phyloP scores from a whole-genome alignment of 2,888 invertebrate species.

The Meloe dianella region DNA sequence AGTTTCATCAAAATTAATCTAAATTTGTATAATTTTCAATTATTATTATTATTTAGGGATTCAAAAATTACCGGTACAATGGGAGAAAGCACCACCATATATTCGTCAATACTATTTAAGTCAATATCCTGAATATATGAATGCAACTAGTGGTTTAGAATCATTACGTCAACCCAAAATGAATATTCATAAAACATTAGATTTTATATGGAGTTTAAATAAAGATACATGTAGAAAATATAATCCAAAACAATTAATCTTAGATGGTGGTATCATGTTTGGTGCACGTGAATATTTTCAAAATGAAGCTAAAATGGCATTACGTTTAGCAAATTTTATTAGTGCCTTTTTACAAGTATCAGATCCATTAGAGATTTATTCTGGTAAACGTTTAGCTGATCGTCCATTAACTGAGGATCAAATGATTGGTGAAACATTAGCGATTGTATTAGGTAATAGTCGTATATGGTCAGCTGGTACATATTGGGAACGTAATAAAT shows the following conservation, averaged over 20 bases:
- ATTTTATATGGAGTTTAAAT: constrained; percentile 76
- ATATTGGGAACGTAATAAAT: constrained; percentile 93
- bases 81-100: constrained; percentile 76
- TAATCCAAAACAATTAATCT: constrained; percentile 70
- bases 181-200: constrained; percentile 79
- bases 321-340: constrained; percentile 94
- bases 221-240: constrained; percentile 62
- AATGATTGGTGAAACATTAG: constrained; percentile 93
- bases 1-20: constrained; percentile 10
- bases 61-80: constrained; percentile 82
- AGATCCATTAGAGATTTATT: constrained; percentile 87
- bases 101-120: constrained; percentile 78
- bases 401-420: constrained; percentile 91
- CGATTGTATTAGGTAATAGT: constrained; percentile 88
- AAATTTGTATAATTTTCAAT: constrained; percentile 16
- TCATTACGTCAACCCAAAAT: constrained; percentile 70
- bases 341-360: constrained; percentile 92
- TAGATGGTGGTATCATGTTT: constrained; percentile 87
- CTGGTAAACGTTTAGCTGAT: constrained; percentile 88
- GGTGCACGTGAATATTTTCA: constrained; percentile 89
- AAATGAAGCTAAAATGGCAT: constrained; percentile 95
- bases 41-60: constrained; percentile 68
- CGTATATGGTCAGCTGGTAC: constrained; percentile 92
- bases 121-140: constrained; percentile 75
- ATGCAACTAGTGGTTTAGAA: constrained; percentile 70